Evolutionary conservation across 1,140 invertebrate species (phyloP), one percentile per base, ranked within the genome.

Genomic region (Drosophila nannoptera): DNA sequence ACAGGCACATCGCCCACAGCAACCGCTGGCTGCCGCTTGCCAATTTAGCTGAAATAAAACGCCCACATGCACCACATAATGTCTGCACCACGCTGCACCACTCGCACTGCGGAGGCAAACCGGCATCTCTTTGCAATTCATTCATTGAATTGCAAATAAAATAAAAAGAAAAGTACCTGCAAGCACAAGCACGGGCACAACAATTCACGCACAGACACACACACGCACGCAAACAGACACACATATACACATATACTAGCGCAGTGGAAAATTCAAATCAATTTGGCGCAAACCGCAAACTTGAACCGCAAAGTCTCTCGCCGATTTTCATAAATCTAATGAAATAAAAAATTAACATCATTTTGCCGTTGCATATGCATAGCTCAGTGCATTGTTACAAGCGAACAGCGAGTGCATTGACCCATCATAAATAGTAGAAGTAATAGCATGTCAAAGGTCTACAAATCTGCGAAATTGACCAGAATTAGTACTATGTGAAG

Each of bases 41-140:
- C 80, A 83, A 83, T 83, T 83, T 83, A 83, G 73, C 59, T 67
- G 73, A 83, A 83, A 83, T 83, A 83, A 83, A 80, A 84, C 80
- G 80, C 80, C 80, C 76, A 83, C 80, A 84, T 73, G 76, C 48
- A 62, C 63, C 38, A 45, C 69, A 49, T 54, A 53, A 54, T 58
- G 68, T 70, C 64, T 58, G 54, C 46, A 46, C 63, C 59, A 61
- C 35, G 29, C 58, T 14, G 52, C 60, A 68, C 53, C 63, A 60
- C 66, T 50, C 68, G 70, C 68, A 70, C 70, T 83, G 78, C 78
- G 73, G 80, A 81, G 73, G 80, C 76, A 84, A 83, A 78, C 78
- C 78, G 78, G 78, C 78, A 74, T 64, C 38, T 49, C 32, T 69
- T 71, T 49, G 50, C 71, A 74, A 67, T 80, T 74, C 77, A 80